phyloP scores from a whole-genome alignment of 2,113 vertebrate species.

The Gorsachius goisagi region DNA sequence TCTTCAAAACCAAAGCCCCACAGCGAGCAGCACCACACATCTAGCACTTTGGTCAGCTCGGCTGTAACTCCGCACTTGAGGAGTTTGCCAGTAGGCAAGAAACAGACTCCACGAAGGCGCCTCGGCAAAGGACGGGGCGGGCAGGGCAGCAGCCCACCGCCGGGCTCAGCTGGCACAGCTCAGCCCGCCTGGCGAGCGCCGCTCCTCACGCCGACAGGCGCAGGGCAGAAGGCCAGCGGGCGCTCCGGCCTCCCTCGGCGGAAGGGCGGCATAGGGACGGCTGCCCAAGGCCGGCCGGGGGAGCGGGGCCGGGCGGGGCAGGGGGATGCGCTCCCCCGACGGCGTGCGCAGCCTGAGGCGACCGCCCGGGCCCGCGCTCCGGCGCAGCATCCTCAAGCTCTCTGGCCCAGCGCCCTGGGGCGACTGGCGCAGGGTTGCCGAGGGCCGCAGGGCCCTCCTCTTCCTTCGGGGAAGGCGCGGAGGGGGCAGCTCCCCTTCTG shows the following conservation, averaged over 20 bases:
- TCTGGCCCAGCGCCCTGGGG: no score
- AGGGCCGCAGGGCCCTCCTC: not conserved
- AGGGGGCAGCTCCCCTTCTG: not conserved
- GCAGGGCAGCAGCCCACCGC: not conserved
- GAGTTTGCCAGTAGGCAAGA: not conserved
- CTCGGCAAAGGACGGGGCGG: rapidly evolving
- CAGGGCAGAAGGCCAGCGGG: not conserved
- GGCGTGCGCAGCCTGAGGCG: not conserved
- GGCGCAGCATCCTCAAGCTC: rapidly evolving
- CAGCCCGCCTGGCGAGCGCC: not conserved
- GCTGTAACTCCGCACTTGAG: rapidly evolving
- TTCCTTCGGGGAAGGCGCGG: not conserved
- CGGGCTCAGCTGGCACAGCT: not conserved
- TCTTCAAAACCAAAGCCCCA: not conserved
- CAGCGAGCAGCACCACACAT: rapidly evolving
- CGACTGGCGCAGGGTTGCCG: not conserved
- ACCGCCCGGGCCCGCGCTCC: not conserved
- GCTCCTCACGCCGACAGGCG: rapidly evolving
- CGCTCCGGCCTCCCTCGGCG: not conserved
- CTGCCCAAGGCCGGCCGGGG: not conserved
- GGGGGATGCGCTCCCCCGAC: not conserved
- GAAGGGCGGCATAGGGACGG: not conserved
- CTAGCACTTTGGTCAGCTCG: rapidly evolving
- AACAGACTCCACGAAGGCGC: not conserved
- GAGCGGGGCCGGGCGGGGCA: no score